Evolutionary conservation across 2,888 invertebrate genomes (phyloP).

Genomic region (Ashinkailepas kermadecensis): DNA sequence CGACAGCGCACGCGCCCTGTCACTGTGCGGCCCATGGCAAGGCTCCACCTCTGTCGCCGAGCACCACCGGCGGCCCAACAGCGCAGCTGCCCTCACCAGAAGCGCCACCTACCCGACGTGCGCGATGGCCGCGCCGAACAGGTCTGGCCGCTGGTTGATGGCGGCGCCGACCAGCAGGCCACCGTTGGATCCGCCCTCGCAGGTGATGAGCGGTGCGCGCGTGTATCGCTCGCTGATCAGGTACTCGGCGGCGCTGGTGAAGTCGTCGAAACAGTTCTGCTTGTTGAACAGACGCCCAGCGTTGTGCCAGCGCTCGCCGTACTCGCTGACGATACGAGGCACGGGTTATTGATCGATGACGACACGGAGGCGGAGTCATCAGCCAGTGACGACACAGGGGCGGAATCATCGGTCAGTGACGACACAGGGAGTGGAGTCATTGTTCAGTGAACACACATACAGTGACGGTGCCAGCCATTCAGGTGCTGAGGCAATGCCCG

Average conservation of each 20-base stretch:
- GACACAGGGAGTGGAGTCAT: no score
- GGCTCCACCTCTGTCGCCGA: no score
- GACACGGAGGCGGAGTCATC: no score
- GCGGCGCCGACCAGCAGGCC: constrained; percentile 92
- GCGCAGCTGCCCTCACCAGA: neutral
- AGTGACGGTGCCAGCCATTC: no score
- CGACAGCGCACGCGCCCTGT: no score
- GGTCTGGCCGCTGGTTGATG: constrained; percentile 86
- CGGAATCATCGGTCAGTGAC: no score
- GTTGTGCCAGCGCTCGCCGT: constrained; percentile 96
- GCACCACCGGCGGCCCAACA: no score
- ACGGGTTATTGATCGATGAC: no score
- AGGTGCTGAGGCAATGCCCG: no score
- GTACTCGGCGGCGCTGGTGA: constrained; percentile 84
- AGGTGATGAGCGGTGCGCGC: constrained; percentile 60
- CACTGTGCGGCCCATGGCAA: no score
- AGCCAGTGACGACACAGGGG: no score
- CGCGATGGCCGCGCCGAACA: constrained; percentile 85
- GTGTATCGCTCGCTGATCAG: constrained; percentile 75
- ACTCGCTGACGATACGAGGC: constrained; percentile 59
- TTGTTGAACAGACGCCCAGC: constrained; percentile 83
- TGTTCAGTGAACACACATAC: no score
- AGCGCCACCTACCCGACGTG: constrained; percentile 76
- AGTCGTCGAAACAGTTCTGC: constrained; percentile 96
- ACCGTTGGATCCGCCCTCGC: constrained; percentile 95